These are phyloP conservation scores for Melanchra persicariae DNA, from an alignment of 2,888 invertebrate genomes.

Conservation along the genomic window DNA sequence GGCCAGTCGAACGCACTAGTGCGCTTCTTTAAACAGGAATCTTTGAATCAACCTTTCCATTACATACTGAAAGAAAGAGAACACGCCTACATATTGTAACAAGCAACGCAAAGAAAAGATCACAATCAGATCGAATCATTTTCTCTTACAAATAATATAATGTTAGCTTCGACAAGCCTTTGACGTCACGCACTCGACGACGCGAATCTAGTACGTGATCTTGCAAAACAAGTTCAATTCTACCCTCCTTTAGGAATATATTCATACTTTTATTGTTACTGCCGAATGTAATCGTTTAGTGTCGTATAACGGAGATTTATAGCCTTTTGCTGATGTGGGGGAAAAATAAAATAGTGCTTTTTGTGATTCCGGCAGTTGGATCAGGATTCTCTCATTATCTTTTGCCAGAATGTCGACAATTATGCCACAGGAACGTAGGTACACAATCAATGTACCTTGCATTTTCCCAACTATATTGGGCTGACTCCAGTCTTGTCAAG, in stretches of 20 bases:
- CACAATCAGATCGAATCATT: neutral
- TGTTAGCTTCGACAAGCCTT: neutral
- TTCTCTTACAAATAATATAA: constrained; percentile 12
- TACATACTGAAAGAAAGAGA: constrained; percentile 1
- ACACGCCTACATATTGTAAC: too few species aligned
- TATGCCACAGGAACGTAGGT: too few species aligned
- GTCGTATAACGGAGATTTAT: constrained; percentile 36
- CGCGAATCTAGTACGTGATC: constrained; percentile 39
- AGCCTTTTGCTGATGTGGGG: constrained; percentile 10
- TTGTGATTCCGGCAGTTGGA: too few species aligned
- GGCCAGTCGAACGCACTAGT: constrained; percentile 5
- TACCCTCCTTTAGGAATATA: constrained; percentile 19
- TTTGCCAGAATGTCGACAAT: too few species aligned
- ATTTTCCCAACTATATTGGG: too few species aligned
- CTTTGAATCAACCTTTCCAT: constrained; percentile 33
- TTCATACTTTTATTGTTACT: constrained; percentile 42
- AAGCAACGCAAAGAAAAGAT: neutral
- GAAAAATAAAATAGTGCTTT: neutral
- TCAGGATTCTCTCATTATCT: neutral
- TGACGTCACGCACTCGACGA: constrained; percentile 30
- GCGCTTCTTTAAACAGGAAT: constrained; percentile 1
- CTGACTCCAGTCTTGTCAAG: too few species aligned
- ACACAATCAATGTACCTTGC: too few species aligned
- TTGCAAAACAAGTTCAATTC: constrained; percentile 51
- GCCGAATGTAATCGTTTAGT: constrained; percentile 43